Evolutionary conservation across 2,113 vertebrate genomes (phyloP).

Genomic region (Hyla sarda): DNA sequence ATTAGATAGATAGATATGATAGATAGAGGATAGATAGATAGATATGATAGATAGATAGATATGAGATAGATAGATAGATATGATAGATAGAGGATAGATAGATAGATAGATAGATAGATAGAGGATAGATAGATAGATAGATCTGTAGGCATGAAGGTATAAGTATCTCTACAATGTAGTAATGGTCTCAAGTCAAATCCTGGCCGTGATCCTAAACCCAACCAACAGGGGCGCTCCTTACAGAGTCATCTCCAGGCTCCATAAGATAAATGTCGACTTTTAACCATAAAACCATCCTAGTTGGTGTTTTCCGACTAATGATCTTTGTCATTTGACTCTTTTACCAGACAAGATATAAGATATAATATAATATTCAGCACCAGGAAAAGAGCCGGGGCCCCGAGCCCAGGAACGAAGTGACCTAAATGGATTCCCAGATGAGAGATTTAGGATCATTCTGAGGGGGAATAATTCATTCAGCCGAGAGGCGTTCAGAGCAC

Average conservation of each 20-base stretch:
- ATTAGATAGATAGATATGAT: no score
- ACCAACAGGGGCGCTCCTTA: no score
- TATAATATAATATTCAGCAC: no score
- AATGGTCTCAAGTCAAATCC: no score
- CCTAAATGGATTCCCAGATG: constrained; percentile 50
- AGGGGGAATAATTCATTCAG: constrained; percentile 54
- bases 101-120: neutral
- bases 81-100: neutral
- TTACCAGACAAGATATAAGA: constrained; percentile 18
- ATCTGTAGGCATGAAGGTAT: no score
- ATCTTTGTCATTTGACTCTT: neutral
- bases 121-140: no score
- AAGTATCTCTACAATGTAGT: no score
- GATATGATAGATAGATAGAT: neutral
- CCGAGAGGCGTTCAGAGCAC: constrained; percentile 34
- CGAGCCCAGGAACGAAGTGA: neutral
- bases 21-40: no score
- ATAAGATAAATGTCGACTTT: neutral
- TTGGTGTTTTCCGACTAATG: neutral
- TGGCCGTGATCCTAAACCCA: no score
- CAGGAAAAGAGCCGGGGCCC: constrained; percentile 1
- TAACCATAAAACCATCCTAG: neutral
- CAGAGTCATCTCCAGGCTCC: neutral
- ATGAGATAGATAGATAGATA: no score
- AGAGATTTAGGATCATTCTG: constrained; percentile 55